Evolutionary conservation across 2,797 vertebrate species (phyloP), one percentile per base, ranked within the genome.

Genomic region (Sebastes trivittatus): DNA sequence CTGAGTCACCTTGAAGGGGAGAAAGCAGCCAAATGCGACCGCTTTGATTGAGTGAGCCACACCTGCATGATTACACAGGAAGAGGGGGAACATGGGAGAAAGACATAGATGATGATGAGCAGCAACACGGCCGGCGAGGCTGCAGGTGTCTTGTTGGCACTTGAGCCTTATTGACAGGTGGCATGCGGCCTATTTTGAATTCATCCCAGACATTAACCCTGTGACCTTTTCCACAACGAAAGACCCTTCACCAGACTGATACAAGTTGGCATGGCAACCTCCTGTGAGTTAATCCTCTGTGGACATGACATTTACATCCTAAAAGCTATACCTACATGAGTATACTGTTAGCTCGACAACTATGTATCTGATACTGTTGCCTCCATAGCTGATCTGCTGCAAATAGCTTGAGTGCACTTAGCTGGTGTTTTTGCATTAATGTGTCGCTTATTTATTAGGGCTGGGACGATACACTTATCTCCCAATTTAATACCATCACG

Each of bases 31-130:
- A 93, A 86, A 90, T 93, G 81, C 32, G 18, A 36, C 60, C 2
- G 14, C 75, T 70, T 32, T 81, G 64, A 86, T 77, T 64, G 71
- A 86, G 62, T 61, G 61, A 88, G 83, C 36, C 79, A 92, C 95
- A 96, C 93, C 94, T 96, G 94, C 93, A 87, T 80, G 90, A 78
- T 92, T 90, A 92, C 2, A 3, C 68, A 84, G 83, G 78, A 80
- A 68, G 90, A 86, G 77, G 80, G 80, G 85, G 29, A 4, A 52
- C 18, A 38, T 58, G 76, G 82, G 86, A 88, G 89, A 62, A 1
- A 49, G 46, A 77, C 89, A 10, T 76, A 46, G 67, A 78, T 79
- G 2, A 88, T 85, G 78, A 93, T 86, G 80, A 72, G 62, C 74
- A 42, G 73, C 72, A 65, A 27, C 68, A 25, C 59, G 30, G 63